Evolutionary conservation across 2,888 invertebrate genomes (phyloP), one percentile per base, ranked within the genome.

Genomic region (Hybos culiciformis): DNA sequence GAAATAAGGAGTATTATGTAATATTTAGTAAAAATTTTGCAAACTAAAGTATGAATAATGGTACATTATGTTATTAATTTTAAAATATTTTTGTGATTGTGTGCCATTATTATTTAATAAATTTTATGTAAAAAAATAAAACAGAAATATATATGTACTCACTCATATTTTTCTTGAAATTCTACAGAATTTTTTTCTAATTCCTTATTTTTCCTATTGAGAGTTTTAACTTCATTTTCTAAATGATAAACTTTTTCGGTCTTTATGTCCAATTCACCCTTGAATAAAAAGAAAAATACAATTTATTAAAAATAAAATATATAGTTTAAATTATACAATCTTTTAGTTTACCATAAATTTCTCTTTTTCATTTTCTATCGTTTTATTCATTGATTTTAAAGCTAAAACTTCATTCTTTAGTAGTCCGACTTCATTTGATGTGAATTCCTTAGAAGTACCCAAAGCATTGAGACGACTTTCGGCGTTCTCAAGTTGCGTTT

Each of bases 341-440:
- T 14, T 18, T 32, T 32, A 34, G 18, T 15, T 23, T 62, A 77
- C 78, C 66, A 75, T 52, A 45, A 78, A 60, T 34, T 70, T 69
- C 61, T 85, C 83, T 52, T 83, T 78, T 58, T 85, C 84, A 53
- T 74, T 72, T 56, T 85, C 83, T 39, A 83, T 61, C 48, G 73
- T 70, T 24, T 72, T 69, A 51, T 81, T 70, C 46, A 71, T 79
- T 15, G 73, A 70, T 50, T 77, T 76, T 52, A 83, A 63, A 44
- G 71, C 70, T 39, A 67, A 69, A 50, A 80, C 73, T 52, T 85
- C 83, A 54, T 70, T 72, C 51, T 74, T 76, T 44, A 83, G 62
- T 46, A 69, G 62, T 17, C 67, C 60, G 11, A 77, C 69, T 64
- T 83, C 80, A 51, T 72, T 70, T 51, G 76, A 73, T 37, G 75